Evolutionary conservation across 2,888 invertebrate genomes (phyloP), one percentile per base, ranked within the genome.

Genomic region (Caenorhabditis doughertyi): DNA sequence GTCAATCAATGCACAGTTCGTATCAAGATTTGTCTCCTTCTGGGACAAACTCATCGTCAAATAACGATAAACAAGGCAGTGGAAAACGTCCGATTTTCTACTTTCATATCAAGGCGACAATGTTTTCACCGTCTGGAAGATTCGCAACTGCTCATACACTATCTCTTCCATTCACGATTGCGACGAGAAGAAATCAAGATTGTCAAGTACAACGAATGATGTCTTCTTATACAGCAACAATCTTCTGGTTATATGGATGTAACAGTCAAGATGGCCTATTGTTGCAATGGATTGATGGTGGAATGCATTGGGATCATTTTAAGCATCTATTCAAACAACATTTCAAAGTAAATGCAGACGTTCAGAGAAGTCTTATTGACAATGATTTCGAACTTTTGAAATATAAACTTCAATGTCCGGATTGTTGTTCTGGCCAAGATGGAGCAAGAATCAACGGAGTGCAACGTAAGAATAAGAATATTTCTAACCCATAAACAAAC

Each of bases 141-240:
- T 89, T 90, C 62, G 87, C 89, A 64, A 88, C 87, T 23, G 90
- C 90, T 44, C 91, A 91, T 84, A 91, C 91, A n/a, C 85, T 91
- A 0, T 90, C 90, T 0, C 83, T 91, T 25, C 91, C 91, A 5
- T 89, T 91, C 79, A 89, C 90, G 3, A 91, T 91, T 58, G 90
- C 91, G 0, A 91, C 91, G 3, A 81, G 91, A 60, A 74, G 90
- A 35, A 91, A 91, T 79, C 91, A 90, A 84, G 91, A 91, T 79
- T 91, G 91, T 49, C 91, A 91, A 83, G 90, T 91, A n/a, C 91
- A 91, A 67, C 80, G 91, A 16, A 91, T 91, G 91, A 91, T 91
- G 90, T 88, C 87, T 25, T 91, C 91, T 29, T 91, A 91, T 79
- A 91, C 91, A 4, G 91, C 91, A 18, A 90, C 90, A 21, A 90